Evolutionary conservation across 1,140 invertebrate species (phyloP).

Genomic region (Pseudachorutes palmiensis): DNA sequence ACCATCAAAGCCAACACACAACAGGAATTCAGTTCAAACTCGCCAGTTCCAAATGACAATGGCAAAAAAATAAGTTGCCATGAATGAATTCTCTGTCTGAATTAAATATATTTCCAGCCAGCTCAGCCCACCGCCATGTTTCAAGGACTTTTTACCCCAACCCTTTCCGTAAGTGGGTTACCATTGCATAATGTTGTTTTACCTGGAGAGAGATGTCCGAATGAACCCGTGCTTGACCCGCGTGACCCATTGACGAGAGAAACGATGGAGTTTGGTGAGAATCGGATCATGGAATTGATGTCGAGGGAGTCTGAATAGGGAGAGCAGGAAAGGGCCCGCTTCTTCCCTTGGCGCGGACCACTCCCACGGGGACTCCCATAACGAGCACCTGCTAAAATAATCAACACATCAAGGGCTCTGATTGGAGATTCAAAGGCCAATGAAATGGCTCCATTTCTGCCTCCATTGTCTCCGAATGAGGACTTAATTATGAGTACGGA

Average conservation of each 20-base stretch:
- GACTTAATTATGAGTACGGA: no score
- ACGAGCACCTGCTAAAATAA: conserved; percentile 55
- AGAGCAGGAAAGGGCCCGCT: conserved; percentile 84
- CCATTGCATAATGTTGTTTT: conserved; percentile 34
- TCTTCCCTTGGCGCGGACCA: conserved; percentile 60
- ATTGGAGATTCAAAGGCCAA: no score
- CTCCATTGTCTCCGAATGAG: no score
- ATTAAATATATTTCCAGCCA: no score
- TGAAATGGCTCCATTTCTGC: no score
- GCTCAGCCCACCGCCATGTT: no score
- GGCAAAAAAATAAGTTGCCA: no score
- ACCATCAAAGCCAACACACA: no score
- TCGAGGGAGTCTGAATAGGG: conserved; percentile 90
- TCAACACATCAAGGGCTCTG: conserved; percentile 6
- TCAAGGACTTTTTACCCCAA: neutral
- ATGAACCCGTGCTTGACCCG: conserved; percentile 79
- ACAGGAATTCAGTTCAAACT: no score
- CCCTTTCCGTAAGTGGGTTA: no score
- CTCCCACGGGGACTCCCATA: conserved; percentile 56
- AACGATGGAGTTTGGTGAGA: conserved; percentile 84
- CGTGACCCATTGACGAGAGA: conserved; percentile 83
- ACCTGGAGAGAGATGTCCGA: conserved; percentile 87
- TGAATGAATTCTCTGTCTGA: no score
- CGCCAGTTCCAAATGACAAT: no score
- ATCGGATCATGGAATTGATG: conserved; percentile 87